Base-by-base conservation (phyloP, 2,113 vertebrate species). In the Aegithalos caudatus region DNA sequence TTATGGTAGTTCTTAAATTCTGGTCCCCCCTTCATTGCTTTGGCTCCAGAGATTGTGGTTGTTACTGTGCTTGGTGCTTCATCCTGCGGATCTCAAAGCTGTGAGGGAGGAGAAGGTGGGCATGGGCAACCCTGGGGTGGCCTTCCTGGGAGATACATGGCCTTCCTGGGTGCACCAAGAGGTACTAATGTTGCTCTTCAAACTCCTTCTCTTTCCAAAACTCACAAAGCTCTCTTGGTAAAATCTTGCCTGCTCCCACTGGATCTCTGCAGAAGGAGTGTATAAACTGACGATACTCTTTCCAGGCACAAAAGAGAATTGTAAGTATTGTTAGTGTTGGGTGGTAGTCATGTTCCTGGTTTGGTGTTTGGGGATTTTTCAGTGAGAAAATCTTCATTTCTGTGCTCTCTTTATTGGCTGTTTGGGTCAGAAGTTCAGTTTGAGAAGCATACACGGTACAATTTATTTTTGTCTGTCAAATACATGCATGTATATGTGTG, bases 251-350 rank as follows among this genome's bases (percentile, higher is more conserved):
- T 88, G 61, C 83, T 86, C 86, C 67, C 35, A 31, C 38, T 70
- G 96, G 82, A 80, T 88, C 71, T 92, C 79, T 77, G 72, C 82
- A 66, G 82, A 38, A 81, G 85, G 76, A 83, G 42, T 0, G 0
- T 83, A 3, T 73, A 80, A 77, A 92, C 44, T 86, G 81, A 56
- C 0, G 1, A 14, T 92, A 45, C 50, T 57, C 58, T 70, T 94
- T 42, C 67, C 71, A 76, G 74, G 82, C 88, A 66, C 67, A 62
- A 92, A 92, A 93, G 79, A 27, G 38, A 69, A 80, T 76, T 95
- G 76, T 95, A 94, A 97, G 90, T 97, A 94, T 72, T 72, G 56
- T 48, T 56, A 20, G 45, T 70, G 66, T 54, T 80, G 74, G 40
- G 40, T 95, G 17, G 4, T 28, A 25, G 67, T 66, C 2, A 0